Conservation (phyloP, 2,113 vertebrate genomes). For the Xyliphius kryptos region DNA sequence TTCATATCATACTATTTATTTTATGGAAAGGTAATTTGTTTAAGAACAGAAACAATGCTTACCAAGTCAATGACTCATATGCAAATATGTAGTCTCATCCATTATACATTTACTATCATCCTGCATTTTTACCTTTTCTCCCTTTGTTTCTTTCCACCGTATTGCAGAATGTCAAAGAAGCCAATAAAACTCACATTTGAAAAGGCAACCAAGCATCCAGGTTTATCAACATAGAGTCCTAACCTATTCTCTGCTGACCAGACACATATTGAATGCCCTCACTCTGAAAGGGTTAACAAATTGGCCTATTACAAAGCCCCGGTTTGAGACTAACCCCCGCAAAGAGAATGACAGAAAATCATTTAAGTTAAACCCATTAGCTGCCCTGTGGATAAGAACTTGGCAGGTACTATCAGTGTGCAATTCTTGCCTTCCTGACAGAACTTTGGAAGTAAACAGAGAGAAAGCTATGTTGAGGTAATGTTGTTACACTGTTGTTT, state of each 20-base stretch:
- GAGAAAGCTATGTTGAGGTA: conserved; percentile 32
- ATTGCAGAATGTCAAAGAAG: conserved; percentile 53
- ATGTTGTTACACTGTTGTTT: conserved; percentile 34
- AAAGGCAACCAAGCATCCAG: conserved; percentile 50
- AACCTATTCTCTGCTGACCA: conserved; percentile 38
- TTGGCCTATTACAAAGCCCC: conserved; percentile 44
- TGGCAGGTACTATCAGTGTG: conserved; percentile 47
- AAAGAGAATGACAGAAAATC: conserved; percentile 50
- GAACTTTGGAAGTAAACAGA: conserved; percentile 31
- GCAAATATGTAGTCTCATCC: neutral
- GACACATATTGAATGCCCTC: conserved; percentile 44
- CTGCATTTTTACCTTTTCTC: conserved; percentile 1
- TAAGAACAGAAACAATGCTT: neutral
- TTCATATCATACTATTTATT: too few relatives aligned
- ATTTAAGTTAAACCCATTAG: conserved; percentile 51
- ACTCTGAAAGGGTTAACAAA: conserved; percentile 49
- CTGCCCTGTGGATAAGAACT: conserved; percentile 40
- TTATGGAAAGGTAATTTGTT: too few relatives aligned
- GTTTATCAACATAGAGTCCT: conserved; percentile 43
- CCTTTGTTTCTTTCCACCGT: conserved; percentile 7
- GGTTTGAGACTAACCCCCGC: conserved; percentile 41
- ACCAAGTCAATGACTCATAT: neutral
- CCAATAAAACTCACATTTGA: conserved; percentile 82
- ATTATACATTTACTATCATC: neutral
- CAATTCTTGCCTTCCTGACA: conserved; percentile 40